A percentile compares a stretch with the other conserved stretches of the same genome.
These are phyloP conservation scores for Anoplius nigerrimus DNA, from an alignment of 2,888 invertebrate genomes.

Conservation along the genomic window DNA sequence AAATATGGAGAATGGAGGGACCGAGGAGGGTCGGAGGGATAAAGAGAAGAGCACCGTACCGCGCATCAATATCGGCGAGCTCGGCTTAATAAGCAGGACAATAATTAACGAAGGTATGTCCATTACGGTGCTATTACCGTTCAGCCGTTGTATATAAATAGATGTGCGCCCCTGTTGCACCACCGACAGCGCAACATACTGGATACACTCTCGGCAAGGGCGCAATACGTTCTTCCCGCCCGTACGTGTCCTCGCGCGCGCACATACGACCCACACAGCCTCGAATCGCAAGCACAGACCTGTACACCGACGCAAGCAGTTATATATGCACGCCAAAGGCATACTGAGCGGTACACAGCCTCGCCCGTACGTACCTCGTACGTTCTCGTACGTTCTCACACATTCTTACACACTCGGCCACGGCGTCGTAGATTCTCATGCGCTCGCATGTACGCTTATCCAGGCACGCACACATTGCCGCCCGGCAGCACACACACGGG, in stretches of 20 bases:
- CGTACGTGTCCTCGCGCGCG: slow-evolving; percentile 13
- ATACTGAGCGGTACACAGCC: no score
- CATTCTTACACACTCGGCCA: no score
- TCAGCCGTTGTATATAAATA: slow-evolving; percentile 57
- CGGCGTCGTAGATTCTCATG: no score
- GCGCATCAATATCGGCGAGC: slow-evolving; percentile 29
- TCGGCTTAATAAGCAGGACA: slow-evolving; percentile 63
- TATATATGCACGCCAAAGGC: no score
- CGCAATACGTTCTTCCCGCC: slow-evolving; percentile 9
- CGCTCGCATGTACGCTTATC: slow-evolving; percentile 12
- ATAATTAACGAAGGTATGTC: slow-evolving; percentile 68
- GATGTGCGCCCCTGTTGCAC: slow-evolving; percentile 51
- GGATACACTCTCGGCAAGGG: background rate
- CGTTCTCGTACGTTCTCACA: no score
- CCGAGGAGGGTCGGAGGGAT: no score
- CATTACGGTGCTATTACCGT: slow-evolving; percentile 61
- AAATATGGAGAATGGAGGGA: no score
- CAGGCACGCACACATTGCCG: slow-evolving; percentile 1
- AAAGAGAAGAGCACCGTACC: background rate
- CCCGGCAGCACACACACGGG: no score
- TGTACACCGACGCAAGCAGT: no score
- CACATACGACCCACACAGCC: background rate
- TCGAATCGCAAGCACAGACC: no score
- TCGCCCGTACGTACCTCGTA: no score
- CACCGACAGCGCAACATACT: slow-evolving; percentile 19